Evolutionary conservation across 2,888 invertebrate species (phyloP), one percentile per base, ranked within the genome.

Genomic region (Nudaria mundana): DNA sequence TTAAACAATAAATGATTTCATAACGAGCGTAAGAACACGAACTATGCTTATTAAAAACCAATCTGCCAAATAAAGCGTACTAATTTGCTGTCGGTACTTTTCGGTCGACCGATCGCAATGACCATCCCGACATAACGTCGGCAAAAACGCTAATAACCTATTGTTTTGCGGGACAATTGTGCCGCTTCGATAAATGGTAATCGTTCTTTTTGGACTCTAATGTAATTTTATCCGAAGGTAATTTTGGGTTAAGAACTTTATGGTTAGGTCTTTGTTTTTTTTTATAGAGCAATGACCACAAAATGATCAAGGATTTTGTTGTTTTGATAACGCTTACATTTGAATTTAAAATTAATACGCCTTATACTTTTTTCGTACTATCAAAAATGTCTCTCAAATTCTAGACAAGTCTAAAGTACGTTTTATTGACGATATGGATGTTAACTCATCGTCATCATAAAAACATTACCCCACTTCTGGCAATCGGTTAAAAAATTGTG

Each of bases 131-230:
- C 54, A 59, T 56, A 39, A 48, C 54, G 58, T 65, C 63, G 24
- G 71, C 73, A 76, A 77, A 77, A 76, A 76, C 70, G 51, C 55
- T 76, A 76, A 76, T 77, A 75, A 73, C 72, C 70, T 61, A 76
- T 77, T 77, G 77, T 77, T 69, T 67, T 55, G 59, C 23, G 46
- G 43, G 40, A 60, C 58, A 59, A 56, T 54, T 46, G 48, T 39
- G 45, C 45, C 49, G 52, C 40, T 36, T 40, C 40, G 28, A 13
- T 23, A 22, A 31, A 31, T 33, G 12, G 42, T 41, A 36, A 42
- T 32, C 22, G 39, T 30, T 41, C 44, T 42, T 51, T 46, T 46
- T 50, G 46, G 37, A 38, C 40, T 37, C 43, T 40, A 34, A 51
- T 47, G 52, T 53, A 47, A 59, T 57, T 59, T 48, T 40, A 62